Base-by-base conservation (phyloP, 92 coral and sea anemone species). In the Phenganax subtilis region DNA sequence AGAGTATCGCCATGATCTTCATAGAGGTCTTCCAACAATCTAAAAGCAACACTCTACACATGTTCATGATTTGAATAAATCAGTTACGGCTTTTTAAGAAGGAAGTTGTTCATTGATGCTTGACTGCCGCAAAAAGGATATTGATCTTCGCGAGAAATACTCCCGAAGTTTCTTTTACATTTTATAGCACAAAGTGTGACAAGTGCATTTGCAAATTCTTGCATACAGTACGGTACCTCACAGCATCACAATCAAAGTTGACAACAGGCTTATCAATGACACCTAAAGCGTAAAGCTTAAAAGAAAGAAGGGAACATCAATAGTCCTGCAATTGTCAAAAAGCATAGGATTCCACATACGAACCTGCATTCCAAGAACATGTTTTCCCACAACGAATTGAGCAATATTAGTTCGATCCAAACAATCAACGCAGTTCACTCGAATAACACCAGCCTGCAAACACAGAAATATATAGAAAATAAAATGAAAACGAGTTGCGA, bases 331-430 rank as follows among this genome's bases (percentile, higher is more conserved):
- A 73, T 58, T 73, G 6, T 28, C 15, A 73, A 53, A 12, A 73
- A 28, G 68, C 20, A 76, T 73, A 54, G 51, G 31, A 7, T 10
- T 15, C 11, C 15, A 37, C 6, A 9, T 51, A 31, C 66, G 37
- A 84, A 92, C 98, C 97, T 94, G 98, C 76, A 88, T 92, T 27
- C 98, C 98, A 54, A 94, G 91, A 6, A 96, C 98, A 80, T 96
- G 91, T 75, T 94, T 94, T 76, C 98, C 98, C 55, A 88, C 96
- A 91, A 94, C 92, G 86, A 94, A 94, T 91, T 94, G 98, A 37
- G 98, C 98, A 12, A 96, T 94, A 80, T 94, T 94, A 56, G 98
- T 94, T 69, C 98, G 89, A 89, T 94, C 98, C 83, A 94, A 90
- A 57, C 98, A 94, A 85, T 94, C 98, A 9, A 94, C 98, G 70